Evolutionary conservation across 2,113 vertebrate species (phyloP).

Genomic region (Chloroceryle aenea): DNA sequence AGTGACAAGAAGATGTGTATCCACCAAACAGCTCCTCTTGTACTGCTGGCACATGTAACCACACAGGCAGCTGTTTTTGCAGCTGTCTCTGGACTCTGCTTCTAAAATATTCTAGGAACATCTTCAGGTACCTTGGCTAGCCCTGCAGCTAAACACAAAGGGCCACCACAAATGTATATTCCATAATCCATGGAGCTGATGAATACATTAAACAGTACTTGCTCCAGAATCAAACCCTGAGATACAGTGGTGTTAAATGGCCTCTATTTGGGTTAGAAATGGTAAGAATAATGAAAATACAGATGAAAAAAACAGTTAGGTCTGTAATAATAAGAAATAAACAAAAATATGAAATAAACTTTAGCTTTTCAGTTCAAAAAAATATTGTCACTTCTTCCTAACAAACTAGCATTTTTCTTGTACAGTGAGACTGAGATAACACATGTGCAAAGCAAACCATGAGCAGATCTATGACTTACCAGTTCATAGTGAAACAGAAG

Average conservation of each 20-base stretch:
- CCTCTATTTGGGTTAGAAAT: neutral
- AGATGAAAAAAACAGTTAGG: neutral
- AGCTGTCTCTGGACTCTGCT: neutral
- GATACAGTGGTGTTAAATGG: neutral
- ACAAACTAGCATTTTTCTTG: neutral
- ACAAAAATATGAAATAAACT: neutral
- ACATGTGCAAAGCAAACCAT: neutral
- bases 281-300: neutral
- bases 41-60: neutral
- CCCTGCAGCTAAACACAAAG: neutral
- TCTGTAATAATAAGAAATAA: neutral
- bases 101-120: neutral
- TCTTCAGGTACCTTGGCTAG: neutral
- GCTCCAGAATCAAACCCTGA: neutral
- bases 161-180: neutral
- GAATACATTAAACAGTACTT: neutral
- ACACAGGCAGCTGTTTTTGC: accelerated
- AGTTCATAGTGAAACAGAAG: neutral
- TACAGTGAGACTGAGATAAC: neutral
- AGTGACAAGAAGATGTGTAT: neutral
- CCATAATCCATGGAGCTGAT: neutral
- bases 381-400: neutral
- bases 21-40: neutral
- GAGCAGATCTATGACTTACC: neutral
- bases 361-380: neutral